phyloP scores from a whole-genome alignment of 1,140 invertebrate genomes.

The Hydropsyche tenuis region DNA sequence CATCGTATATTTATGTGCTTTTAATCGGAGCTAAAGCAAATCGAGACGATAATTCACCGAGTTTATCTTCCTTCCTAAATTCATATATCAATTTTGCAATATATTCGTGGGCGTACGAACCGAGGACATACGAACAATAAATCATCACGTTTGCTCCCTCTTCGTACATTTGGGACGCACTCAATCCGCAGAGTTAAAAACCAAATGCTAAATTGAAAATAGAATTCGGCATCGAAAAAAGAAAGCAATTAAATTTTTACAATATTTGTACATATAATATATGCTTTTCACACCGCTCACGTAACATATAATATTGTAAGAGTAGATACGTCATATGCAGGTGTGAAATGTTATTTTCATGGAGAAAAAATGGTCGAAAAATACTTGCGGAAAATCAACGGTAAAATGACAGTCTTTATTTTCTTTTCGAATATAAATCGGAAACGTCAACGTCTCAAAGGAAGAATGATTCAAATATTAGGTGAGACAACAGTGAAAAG shows the following conservation, averaged over 20 bases:
- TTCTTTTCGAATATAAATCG: slow-evolving; percentile 28
- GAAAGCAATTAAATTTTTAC: no score
- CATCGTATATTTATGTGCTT: not conserved
- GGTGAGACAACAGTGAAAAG: not conserved
- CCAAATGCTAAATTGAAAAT: no score
- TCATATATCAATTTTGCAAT: slow-evolving; percentile 34
- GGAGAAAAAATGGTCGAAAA: not conserved
- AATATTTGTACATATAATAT: no score
- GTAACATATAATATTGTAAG: not conserved
- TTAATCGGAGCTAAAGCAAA: slow-evolving; percentile 11
- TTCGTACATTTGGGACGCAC: not conserved
- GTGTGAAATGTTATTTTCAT: slow-evolving; percentile 14
- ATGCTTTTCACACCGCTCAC: no score
- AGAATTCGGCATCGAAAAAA: no score
- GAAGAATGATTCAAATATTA: slow-evolving; percentile 25
- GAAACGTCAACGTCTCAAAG: slow-evolving; percentile 22
- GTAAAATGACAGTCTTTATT: slow-evolving; percentile 11
- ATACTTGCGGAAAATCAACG: not conserved
- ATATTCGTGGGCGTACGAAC: slow-evolving; percentile 19
- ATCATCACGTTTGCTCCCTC: slow-evolving; percentile 28
- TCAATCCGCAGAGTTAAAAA: not conserved
- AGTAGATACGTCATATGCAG: not conserved
- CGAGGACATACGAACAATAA: slow-evolving; percentile 30
- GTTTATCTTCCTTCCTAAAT: slow-evolving; percentile 28
- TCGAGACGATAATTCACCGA: slow-evolving; percentile 28